Evolutionary conservation across 2,888 invertebrate species (phyloP), one percentile per base, ranked within the genome.

Genomic region (Tenodera sinensis): DNA sequence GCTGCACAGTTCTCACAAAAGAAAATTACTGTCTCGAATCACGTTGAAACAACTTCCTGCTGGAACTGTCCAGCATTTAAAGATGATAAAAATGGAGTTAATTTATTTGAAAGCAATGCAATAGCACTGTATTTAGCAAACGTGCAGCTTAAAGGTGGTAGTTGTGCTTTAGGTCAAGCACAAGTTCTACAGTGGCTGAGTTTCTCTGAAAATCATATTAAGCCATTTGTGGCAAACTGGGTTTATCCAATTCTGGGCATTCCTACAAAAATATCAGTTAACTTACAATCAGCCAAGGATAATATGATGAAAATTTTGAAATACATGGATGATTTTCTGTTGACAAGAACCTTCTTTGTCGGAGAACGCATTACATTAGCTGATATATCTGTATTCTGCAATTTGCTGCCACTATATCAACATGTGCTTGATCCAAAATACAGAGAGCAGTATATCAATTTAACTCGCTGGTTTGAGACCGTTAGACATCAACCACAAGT

Each of bases 401-500:
- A 91, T 8, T 90, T 94, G 28, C 83, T 93, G 83, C 93, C 93
- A 20, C 91, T 93, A 34, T 93, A 92, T 90, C 92, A 92, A 91
- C 89, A 92, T 85, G 91, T 92, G 42, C 91, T 93, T 28, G 92
- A 92, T 90, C 85, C 91, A 3, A 89, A 91, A 28, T 90, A 88
- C 8, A 92, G 92, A 89, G 91, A 92, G 84, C 91, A 91, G n/a
- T 92, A 92, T 89, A 89, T 90, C 27, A 93, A 93, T 90, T 90
- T 93, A 8, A 92, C 92, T 25, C 92, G 93, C 88, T 94, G 94
- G 94, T 93, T 93, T 91, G 91, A 91, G 85, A 94, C 93, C 12
- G 91, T 94, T 88, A 90, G 93, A 15, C 92, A 94, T 90, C 93
- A 93, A 88, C 91, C 93, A 14, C 91, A 92, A 89, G 92, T 93